phyloP scores from a whole-genome alignment of 1,140 invertebrate species.

The Drosophila azteca region DNA sequence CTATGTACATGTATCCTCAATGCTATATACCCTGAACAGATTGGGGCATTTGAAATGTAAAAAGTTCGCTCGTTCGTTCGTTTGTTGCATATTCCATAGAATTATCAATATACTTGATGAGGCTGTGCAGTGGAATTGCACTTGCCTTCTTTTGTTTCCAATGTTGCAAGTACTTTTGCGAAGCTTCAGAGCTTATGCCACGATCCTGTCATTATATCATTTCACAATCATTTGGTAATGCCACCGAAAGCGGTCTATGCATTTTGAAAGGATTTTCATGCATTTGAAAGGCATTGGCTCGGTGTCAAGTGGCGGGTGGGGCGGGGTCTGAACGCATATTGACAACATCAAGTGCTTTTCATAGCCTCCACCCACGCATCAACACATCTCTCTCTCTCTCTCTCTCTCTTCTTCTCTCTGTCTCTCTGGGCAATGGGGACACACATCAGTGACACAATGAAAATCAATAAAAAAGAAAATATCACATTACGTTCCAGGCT shows the following conservation, averaged over 20 bases:
- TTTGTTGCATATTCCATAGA: no score
- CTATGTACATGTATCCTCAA: not conserved
- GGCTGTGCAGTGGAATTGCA: no score
- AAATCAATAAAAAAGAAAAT: conserved; percentile 78
- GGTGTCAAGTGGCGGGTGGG: conserved; percentile 47
- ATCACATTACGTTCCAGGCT: conserved; percentile 68
- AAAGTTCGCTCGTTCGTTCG: not conserved
- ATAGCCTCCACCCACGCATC: conserved; percentile 20
- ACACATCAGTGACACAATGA: conserved; percentile 35
- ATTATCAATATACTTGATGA: no score
- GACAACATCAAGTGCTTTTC: conserved; percentile 70
- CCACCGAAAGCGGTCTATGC: conserved; percentile 1
- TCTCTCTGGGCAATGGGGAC: no score
- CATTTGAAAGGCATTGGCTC: conserved; percentile 32
- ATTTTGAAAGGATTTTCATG: conserved; percentile 32
- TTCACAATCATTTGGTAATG: conserved; percentile 10
- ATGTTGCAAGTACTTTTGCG: no score
- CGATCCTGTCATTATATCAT: not conserved
- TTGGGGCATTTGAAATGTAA: not conserved
- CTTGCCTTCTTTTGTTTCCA: no score
- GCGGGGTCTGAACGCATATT: conserved; percentile 51
- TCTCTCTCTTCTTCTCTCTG: no score
- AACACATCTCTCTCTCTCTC: not conserved
- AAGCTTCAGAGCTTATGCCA: not conserved
- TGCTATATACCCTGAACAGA: not conserved